Evolutionary conservation across 2,113 vertebrate genomes (phyloP), one percentile per base, ranked within the genome.

Genomic region (Alaudala cheleensis): DNA sequence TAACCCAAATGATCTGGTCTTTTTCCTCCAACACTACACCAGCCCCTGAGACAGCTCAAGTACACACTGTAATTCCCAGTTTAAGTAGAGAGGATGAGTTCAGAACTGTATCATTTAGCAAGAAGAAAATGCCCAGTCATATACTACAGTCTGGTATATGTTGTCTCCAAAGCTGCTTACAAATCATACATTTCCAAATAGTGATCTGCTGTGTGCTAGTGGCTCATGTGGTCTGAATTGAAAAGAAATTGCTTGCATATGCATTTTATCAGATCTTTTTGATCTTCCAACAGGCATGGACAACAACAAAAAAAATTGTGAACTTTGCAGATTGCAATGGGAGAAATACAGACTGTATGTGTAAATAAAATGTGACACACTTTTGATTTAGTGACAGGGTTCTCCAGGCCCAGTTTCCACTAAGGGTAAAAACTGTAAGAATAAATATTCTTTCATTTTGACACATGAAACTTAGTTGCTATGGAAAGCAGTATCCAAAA

Each of bases 211-310:
- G 34, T 58, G 20, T 60, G 56, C 50, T 76, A 40, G 57, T 37
- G 72, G 64, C 44, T 93, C 37, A 28, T 71, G 77, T 74, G 74
- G 87, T 70, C 84, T 64, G 57, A 66, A 83, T 66, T 88, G 72
- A 81, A 33, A 94, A 39, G 66, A 85, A 94, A 82, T 73, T 83
- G 45, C 50, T 26, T 61, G 44, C 29, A 61, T 92, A 84, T 96
- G 83, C 71, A 84, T 96, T 96, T 96, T 94, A 81, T 96, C n/a
- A 62, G 23, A 22, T 70, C 26, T 86, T 96, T 69, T 67, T 94
- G 3, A 45, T 89, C 45, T 93, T 58, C 28, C 49, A 56, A 87
- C 18, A 44, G 39, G 24, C 67, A 74, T 25, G 29, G 8, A 56
- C 26, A 51, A 57, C 20, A 64, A 42, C 23, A 83, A 58, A 22